A percentile compares a stretch with the other conserved stretches of the same genome.
Evolutionary conservation across 1,140 invertebrate species (phyloP).

Genomic region (Drosophila ironensis): DNA sequence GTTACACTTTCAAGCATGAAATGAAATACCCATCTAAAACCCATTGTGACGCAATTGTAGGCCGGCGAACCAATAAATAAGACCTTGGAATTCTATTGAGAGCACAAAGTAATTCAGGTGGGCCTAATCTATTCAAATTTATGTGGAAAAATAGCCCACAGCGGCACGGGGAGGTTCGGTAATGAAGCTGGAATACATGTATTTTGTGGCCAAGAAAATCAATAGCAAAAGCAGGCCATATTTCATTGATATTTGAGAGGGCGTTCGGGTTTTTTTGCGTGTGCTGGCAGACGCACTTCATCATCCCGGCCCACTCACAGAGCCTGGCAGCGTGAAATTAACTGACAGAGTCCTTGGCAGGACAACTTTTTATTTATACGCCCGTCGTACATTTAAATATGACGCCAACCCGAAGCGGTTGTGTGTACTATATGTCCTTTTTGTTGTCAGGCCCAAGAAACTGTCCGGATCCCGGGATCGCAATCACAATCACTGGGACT

Average conservation of each 20-base stretch:
- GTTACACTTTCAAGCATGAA: not conserved
- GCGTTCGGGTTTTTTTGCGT: not conserved
- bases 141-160: not conserved
- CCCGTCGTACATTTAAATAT: conserved; percentile 74
- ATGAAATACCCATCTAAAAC: not conserved
- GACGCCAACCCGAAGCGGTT: conserved; percentile 34
- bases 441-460: conserved; percentile 55
- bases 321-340: conserved; percentile 77
- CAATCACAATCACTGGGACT: conserved; percentile 14
- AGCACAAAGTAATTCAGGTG: not conserved
- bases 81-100: too few species aligned
- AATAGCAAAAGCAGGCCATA: not conserved
- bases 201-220: not conserved
- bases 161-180: too few species aligned
- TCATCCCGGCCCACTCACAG: conserved; percentile 65
- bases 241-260: not conserved
- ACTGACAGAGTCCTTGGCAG: conserved; percentile 64
- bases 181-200: not conserved
- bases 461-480: conserved; percentile 14
- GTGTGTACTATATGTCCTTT: too few species aligned
- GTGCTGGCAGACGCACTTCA: conserved; percentile 58
- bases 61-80: not conserved
- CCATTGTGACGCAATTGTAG: not conserved
- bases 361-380: conserved; percentile 70
- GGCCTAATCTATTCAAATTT: not conserved